Evolutionary conservation across 2,888 invertebrate species (phyloP).

Genomic region (Pachycephus smyrnensis): DNA sequence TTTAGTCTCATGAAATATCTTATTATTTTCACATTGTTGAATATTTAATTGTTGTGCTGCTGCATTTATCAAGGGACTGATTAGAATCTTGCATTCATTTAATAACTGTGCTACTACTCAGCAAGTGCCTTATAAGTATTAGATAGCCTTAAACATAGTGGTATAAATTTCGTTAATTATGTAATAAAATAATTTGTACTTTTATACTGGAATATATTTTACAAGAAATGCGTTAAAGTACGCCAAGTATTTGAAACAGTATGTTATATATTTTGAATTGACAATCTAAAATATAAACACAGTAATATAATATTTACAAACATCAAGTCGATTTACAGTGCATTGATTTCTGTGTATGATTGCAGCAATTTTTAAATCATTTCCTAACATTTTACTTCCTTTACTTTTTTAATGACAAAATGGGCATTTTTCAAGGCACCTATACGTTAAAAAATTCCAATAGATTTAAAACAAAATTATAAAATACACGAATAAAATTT

Average conservation of each 20-base stretch:
- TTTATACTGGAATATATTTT: neutral
- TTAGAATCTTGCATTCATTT: neutral
- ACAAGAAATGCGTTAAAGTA: neutral
- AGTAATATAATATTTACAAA: constrained; percentile 27
- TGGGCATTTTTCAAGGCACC: neutral
- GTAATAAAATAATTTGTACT: neutral
- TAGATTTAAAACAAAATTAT: neutral
- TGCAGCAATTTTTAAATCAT: neutral
- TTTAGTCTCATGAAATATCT: neutral
- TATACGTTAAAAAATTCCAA: neutral
- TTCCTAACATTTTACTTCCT: neutral
- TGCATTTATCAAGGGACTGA: neutral
- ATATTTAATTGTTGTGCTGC: neutral
- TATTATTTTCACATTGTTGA: neutral
- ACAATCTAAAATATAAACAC: constrained; percentile 7
- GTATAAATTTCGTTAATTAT: neutral
- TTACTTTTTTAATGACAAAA: neutral
- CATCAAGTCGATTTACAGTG: constrained; percentile 14
- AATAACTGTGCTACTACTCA: neutral
- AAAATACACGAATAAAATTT: constrained; percentile 5
- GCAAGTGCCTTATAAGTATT: neutral
- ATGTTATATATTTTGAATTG: neutral
- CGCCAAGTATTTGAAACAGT: neutral
- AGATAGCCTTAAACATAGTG: neutral
- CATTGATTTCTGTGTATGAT: neutral